Evolutionary conservation across 2,797 vertebrate species (phyloP), one percentile per base, ranked within the genome.

Genomic region (Nannoperca australis): DNA sequence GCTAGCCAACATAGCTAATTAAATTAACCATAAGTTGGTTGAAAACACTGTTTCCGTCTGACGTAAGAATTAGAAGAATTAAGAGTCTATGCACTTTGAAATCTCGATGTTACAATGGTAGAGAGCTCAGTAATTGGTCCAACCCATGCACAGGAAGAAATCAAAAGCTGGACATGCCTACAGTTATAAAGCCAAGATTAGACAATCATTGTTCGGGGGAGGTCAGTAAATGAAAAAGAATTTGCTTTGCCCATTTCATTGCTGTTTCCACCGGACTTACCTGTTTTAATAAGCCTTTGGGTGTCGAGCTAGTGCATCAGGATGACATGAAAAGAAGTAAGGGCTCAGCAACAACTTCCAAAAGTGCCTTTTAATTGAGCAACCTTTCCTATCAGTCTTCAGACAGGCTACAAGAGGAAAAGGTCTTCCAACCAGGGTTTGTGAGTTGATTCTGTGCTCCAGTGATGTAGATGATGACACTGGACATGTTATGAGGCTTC

Each of bases 301-400:
- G 12, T 72, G 72, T 47, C 1, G 30, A 71, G 76, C 79, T 45
- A 64, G 55, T 77, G 47, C 70, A 44, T 47, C 36, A 55, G 54
- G 38, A 47, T 75, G 75, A 44, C 67, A 61, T 51, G 17, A 78
- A 68, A 69, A 53, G 59, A 60, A 55, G 50, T 45, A 2, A 34
- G 62, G 42, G 55, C 63, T 76, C n/a, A n/a, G 70, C 80, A 79
- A 84, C 30, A 38, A 89, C 60, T 84, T 82, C 64, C 84, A 38
- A 74, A 85, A 89, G 75, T 67, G 32, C 66, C 36, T 77, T 82
- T 85, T 89, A 89, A 92, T 90, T 82, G 81, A 89, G 74, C 60
- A 76, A 61, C 75, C 80, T 88, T 85, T 81, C 63, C 68, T 45
- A 42, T 61, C 44, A 17, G 61, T 70, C 78, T 73, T 66, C 42